phyloP scores from a whole-genome alignment of 1,140 invertebrate genomes.

The Vollenhovia emeryi region DNA sequence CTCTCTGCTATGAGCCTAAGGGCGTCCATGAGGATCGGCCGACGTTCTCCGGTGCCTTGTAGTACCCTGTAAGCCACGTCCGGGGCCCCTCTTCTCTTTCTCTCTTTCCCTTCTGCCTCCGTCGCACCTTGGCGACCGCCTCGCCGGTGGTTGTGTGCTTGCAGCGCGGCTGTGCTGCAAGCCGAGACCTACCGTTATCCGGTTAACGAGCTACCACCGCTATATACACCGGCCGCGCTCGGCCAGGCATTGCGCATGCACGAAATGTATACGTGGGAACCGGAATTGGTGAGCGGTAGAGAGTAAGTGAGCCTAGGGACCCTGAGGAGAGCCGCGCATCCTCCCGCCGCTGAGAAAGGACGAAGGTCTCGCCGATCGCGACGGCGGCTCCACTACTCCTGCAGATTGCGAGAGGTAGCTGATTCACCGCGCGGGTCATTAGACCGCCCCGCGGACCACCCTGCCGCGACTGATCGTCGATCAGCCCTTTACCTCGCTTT shows the following conservation, averaged over 20 bases:
- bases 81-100: background rate
- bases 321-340: slow-evolving; percentile 59
- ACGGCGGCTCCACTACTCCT: slow-evolving; percentile 8
- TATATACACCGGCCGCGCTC: slow-evolving; percentile 74
- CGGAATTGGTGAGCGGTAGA: slow-evolving; percentile 80
- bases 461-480: slow-evolving; percentile 16
- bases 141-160: slow-evolving; percentile 69
- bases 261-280: slow-evolving; percentile 86
- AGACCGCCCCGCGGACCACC: slow-evolving; percentile 49
- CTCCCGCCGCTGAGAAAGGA: slow-evolving; percentile 68
- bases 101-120: background rate
- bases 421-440: slow-evolving; percentile 43
- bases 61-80: slow-evolving; percentile 68
- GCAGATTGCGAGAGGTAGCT: slow-evolving; percentile 52
- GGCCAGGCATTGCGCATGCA: slow-evolving; percentile 84
- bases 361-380: slow-evolving; percentile 52
- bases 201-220: slow-evolving; percentile 85
- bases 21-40: slow-evolving; percentile 64
- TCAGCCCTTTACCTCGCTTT: background rate
- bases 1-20: slow-evolving; percentile 71
- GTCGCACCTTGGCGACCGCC: slow-evolving; percentile 22
- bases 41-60: slow-evolving; percentile 65
- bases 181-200: slow-evolving; percentile 83
- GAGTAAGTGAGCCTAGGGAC: slow-evolving; percentile 61
- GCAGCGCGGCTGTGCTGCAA: slow-evolving; percentile 67